Evolutionary conservation across 2,113 vertebrate genomes (phyloP).

Genomic region (Gila orcuttii): DNA sequence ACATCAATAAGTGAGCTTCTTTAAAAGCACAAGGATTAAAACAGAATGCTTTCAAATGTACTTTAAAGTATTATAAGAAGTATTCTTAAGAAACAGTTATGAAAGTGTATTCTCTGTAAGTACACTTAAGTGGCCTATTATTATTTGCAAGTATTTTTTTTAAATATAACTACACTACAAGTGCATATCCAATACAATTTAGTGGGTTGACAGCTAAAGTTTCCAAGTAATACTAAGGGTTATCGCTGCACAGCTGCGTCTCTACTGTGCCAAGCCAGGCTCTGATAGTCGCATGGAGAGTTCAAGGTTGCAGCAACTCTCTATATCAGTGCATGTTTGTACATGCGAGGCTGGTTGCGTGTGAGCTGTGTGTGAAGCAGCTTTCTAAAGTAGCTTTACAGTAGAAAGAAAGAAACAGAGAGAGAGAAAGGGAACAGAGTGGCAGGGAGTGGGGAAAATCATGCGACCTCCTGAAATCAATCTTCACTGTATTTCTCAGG

Average conservation of each 20-base stretch:
- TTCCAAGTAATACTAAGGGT: neutral
- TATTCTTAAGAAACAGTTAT: neutral
- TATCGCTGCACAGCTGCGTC: conserved; percentile 45
- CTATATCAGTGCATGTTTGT: conserved; percentile 63
- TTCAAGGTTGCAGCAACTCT: conserved; percentile 68
- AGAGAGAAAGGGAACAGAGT: conserved; percentile 46
- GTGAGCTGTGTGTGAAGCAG: conserved; percentile 59
- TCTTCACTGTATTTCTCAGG: neutral
- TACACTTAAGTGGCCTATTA: neutral
- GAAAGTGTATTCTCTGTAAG: neutral
- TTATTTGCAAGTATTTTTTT: neutral
- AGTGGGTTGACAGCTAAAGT: neutral
- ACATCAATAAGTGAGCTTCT: too few relatives aligned
- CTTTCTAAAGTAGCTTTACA: conserved; percentile 63
- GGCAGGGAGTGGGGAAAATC: neutral
- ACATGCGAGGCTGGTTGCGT: conserved; percentile 58
- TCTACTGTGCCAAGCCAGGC: conserved; percentile 41
- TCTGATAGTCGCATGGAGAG: conserved; percentile 61
- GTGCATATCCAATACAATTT: neutral
- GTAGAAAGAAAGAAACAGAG: conserved; percentile 51
- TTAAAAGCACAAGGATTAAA: too few relatives aligned
- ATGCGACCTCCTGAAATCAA: conserved; percentile 15
- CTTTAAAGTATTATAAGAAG: too few relatives aligned
- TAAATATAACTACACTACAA: neutral
- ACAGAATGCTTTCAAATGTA: too few relatives aligned